These are phyloP conservation scores for Myotis davidii DNA, from an alignment of 2,113 vertebrate genomes.

Conservation along the genomic window DNA sequence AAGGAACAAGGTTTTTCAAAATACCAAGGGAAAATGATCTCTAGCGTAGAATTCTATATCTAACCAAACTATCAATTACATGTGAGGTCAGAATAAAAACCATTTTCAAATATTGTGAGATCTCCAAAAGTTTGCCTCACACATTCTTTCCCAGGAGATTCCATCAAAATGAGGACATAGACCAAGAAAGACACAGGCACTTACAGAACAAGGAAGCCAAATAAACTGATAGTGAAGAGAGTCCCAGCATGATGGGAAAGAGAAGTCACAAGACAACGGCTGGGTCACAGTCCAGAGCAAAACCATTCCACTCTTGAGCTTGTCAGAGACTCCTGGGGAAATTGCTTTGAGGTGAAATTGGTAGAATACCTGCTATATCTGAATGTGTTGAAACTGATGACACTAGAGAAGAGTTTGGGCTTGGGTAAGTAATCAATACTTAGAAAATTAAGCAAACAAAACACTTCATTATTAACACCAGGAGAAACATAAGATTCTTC, in stretches of 20 bases:
- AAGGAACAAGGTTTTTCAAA: not conserved
- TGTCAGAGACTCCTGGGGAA: not conserved
- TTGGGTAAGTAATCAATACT: not conserved
- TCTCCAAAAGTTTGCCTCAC: slow-evolving; percentile 1
- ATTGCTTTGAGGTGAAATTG: not conserved
- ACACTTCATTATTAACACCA: not conserved
- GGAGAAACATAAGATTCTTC: not conserved
- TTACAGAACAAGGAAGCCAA: not conserved
- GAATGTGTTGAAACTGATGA: not conserved
- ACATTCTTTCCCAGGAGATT: not conserved
- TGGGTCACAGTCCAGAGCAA: not conserved
- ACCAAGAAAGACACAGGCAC: not conserved
- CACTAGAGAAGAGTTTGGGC: not conserved
- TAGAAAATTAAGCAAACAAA: slow-evolving; percentile 28
- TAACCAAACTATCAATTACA: not conserved
- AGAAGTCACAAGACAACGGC: not conserved
- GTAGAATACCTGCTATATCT: not conserved
- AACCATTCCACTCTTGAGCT: not conserved
- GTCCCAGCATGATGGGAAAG: not conserved
- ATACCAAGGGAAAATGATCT: not conserved
- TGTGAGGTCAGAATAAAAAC: slow-evolving; percentile 10
- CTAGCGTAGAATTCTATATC: not conserved
- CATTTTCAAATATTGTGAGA: not conserved
- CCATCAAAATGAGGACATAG: not conserved
- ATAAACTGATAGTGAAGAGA: not conserved